Percentiles rank a stretch among this genome's conserved stretches.
These are phyloP conservation scores for Melanotaenia duboulayi DNA, from an alignment of 2,113 vertebrate species.

Conservation along the genomic window DNA sequence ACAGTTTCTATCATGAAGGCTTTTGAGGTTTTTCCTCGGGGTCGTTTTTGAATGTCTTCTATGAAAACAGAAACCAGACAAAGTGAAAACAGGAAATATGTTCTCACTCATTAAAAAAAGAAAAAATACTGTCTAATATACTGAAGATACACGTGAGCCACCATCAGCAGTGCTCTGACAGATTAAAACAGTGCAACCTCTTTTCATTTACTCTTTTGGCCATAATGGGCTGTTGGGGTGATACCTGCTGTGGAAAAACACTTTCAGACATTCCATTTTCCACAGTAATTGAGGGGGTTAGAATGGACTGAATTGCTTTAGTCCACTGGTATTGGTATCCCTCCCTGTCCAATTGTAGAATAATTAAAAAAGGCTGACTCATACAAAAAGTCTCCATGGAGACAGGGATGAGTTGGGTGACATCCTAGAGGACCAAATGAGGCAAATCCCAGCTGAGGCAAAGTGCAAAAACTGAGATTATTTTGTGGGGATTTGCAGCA, in stretches of 20 bases:
- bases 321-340: conserved; percentile 28
- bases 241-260: conserved; percentile 52
- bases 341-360: conserved; percentile 12
- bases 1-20: neutral
- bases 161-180: conserved; percentile 43
- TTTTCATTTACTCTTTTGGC: conserved; percentile 23
- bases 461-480: neutral
- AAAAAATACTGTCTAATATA: too few species aligned
- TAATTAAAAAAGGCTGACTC: conserved; percentile 50
- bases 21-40: too few species aligned
- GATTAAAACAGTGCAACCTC: conserved; percentile 26
- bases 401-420: conserved; percentile 28
- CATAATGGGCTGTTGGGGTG: conserved; percentile 39
- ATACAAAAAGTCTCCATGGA: conserved; percentile 45
- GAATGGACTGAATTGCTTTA: conserved; percentile 18
- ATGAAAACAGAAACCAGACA: neutral
- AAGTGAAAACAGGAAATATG: conserved; percentile 60
- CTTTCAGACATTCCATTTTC: conserved; percentile 38
- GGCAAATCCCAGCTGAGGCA: conserved; percentile 9
- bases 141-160: too few species aligned
- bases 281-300: conserved; percentile 4
- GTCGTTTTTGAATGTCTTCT: too few species aligned
- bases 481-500: conserved; percentile 27
- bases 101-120: too few species aligned
- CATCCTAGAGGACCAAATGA: conserved; percentile 33